Evolutionary conservation across 2,797 vertebrate species (phyloP).

Genomic region (Anguilla pacifica): DNA sequence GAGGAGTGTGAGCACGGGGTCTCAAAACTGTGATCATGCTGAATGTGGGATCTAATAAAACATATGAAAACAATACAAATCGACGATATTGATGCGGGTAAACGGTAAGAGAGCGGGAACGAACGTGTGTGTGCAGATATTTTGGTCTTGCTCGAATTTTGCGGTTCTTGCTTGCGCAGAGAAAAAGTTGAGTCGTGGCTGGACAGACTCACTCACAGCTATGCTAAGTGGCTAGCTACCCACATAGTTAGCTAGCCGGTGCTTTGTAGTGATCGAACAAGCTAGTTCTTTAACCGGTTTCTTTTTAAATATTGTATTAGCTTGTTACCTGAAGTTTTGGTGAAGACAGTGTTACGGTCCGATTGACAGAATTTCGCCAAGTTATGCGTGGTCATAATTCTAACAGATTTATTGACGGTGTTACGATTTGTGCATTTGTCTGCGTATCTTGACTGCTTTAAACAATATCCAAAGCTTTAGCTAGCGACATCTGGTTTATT

Average conservation of each 20-base stretch:
- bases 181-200: slow-evolving; percentile 15
- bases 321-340: not conserved
- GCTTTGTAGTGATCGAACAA: not conserved
- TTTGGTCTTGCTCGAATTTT: not conserved
- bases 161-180: not conserved
- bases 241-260: not conserved
- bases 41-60: slow-evolving; percentile 70
- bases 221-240: not conserved
- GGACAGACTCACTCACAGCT: not conserved
- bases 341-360: not conserved
- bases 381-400: slow-evolving; percentile 1
- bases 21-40: slow-evolving; percentile 68
- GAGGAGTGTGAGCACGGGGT: slow-evolving; percentile 33
- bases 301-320: not conserved
- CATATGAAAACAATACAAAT: slow-evolving; percentile 67
- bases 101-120: slow-evolving; percentile 62
- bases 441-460: slow-evolving; percentile 6
- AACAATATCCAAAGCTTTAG: not conserved
- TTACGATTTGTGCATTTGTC: slow-evolving; percentile 24
- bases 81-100: slow-evolving; percentile 52
- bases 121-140: not conserved
- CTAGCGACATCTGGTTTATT: slow-evolving; percentile 49
- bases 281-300: slow-evolving; percentile 6
- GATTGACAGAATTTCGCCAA: not conserved
- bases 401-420: not conserved